These are phyloP conservation scores for Tapirus indicus DNA, from an alignment of 2,797 vertebrate genomes.

Conservation along the genomic window DNA sequence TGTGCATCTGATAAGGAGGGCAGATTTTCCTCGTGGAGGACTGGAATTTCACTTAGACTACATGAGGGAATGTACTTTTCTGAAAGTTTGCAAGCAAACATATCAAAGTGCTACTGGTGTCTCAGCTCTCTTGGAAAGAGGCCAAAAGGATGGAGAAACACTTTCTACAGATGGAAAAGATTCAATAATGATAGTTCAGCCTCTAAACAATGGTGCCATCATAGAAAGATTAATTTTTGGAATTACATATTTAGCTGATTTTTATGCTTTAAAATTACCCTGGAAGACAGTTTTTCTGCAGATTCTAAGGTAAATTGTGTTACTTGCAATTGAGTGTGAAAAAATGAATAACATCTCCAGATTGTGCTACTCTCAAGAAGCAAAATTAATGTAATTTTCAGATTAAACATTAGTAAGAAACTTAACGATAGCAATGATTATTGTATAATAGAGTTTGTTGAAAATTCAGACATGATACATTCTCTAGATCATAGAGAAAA, in stretches of 20 bases:
- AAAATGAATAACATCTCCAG: not conserved
- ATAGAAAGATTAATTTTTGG: not conserved
- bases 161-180: not conserved
- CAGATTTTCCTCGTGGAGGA: not conserved
- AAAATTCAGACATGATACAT: not conserved
- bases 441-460: not conserved
- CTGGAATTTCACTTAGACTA: not conserved
- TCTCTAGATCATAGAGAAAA: not conserved
- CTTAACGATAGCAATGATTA: not conserved
- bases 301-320: not conserved
- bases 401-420: not conserved
- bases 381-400: not conserved
- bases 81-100: not conserved
- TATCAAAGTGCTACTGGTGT: not conserved
- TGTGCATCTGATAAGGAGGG: not conserved
- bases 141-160: not conserved
- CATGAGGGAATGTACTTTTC: not conserved
- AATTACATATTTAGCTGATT: not conserved
- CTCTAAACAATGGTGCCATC: not conserved
- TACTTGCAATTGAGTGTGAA: not conserved
- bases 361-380: not conserved
- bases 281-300: not conserved
- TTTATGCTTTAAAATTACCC: constrained; percentile 15
- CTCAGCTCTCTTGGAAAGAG: not conserved
- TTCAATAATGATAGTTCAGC: not conserved